phyloP scores from a whole-genome alignment of 2,888 invertebrate species.

The Sinodicranocentrus sp. region DNA sequence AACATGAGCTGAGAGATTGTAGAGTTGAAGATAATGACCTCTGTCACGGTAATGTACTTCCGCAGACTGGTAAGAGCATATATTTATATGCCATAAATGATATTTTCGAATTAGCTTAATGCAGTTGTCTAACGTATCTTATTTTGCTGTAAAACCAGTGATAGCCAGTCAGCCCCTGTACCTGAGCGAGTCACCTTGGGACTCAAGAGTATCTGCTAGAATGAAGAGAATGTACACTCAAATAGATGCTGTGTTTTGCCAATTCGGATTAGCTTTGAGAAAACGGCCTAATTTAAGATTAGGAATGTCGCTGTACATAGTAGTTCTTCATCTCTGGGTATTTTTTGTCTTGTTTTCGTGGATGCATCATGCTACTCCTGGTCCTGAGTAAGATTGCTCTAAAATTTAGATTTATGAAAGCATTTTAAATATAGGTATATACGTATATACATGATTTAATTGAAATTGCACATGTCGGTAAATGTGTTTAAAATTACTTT shows the following conservation, averaged over 20 bases:
- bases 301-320: conserved; percentile 74
- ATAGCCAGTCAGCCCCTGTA: conserved; percentile 85
- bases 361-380: conserved; percentile 61
- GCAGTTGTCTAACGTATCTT: conserved; percentile 23
- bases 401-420: no score
- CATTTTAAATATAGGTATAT: no score
- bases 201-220: conserved; percentile 86
- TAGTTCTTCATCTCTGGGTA: conserved; percentile 76
- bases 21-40: conserved; percentile 42
- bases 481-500: no score
- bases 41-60: conserved; percentile 64
- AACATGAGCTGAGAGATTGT: conserved; percentile 67
- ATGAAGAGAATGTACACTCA: conserved; percentile 88
- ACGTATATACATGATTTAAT: no score
- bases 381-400: conserved; percentile 18
- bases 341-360: conserved; percentile 75
- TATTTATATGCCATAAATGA: background rate
- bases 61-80: conserved; percentile 71
- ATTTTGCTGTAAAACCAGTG: conserved; percentile 80
- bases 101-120: background rate
- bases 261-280: conserved; percentile 74
- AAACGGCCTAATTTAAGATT: conserved; percentile 75
- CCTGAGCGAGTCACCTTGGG: conserved; percentile 87
- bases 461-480: no score
- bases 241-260: conserved; percentile 85